Evolutionary conservation across 2,113 vertebrate genomes (phyloP).

Genomic region (Gadus macrocephalus): DNA sequence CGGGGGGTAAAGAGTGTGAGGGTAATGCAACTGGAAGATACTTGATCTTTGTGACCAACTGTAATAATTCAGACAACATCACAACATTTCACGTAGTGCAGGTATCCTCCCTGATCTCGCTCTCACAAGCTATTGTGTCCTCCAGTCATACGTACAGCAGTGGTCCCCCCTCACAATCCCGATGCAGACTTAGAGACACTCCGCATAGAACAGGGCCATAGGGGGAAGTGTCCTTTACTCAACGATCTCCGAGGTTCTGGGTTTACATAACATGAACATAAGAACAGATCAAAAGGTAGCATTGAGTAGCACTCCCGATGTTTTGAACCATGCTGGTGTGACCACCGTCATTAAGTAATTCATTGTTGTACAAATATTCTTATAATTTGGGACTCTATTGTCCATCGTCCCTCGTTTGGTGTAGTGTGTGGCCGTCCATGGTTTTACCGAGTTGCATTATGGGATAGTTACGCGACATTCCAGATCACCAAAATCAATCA

Average conservation of each 20-base stretch:
- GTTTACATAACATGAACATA: too few relatives aligned
- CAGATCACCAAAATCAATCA: constrained; percentile 35
- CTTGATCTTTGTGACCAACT: constrained; percentile 97
- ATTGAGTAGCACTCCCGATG: too few relatives aligned
- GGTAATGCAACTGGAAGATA: constrained; percentile 84
- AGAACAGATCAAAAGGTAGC: too few relatives aligned
- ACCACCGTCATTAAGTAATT: constrained; percentile 12
- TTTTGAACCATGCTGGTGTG: constrained; percentile 14
- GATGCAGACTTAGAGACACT: constrained; percentile 41
- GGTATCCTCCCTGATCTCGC: constrained; percentile 63
- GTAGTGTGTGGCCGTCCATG: background rate
- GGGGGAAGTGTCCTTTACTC: too few relatives aligned
- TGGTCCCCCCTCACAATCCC: constrained; percentile 77
- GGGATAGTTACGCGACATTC: constrained; percentile 51
- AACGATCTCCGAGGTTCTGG: too few relatives aligned
- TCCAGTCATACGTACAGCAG: constrained; percentile 55
- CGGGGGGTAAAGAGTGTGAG: constrained; percentile 39
- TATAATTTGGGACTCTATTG: too few relatives aligned
- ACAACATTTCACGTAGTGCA: constrained; percentile 49
- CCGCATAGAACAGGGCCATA: too few relatives aligned
- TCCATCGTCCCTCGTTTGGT: background rate
- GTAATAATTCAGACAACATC: constrained; percentile 77
- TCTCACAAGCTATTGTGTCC: constrained; percentile 56
- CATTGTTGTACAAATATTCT: too few relatives aligned
- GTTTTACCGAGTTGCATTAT: too few relatives aligned